Conservation (phyloP, 2,113 vertebrate genomes). For the Grallaria varia region DNA sequence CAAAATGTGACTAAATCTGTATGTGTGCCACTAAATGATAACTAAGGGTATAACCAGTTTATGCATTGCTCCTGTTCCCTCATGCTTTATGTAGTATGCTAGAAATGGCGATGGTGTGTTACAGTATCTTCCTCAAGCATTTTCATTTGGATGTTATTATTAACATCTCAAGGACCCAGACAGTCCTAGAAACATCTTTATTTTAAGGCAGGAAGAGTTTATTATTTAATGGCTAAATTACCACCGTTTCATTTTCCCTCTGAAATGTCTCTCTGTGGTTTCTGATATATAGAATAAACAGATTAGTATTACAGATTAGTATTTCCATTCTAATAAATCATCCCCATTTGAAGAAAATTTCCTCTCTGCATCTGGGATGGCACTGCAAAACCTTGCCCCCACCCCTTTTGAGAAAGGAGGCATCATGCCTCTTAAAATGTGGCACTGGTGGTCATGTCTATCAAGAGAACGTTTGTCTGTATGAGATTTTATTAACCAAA, state of each 20-base stretch:
- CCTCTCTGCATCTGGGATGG: not conserved
- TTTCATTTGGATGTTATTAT: not conserved
- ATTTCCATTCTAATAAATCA: not conserved
- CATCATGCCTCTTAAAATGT: not conserved
- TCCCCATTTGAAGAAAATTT: not conserved
- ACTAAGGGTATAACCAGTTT: not conserved
- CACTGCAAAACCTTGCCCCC: not conserved
- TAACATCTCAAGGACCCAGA: not conserved
- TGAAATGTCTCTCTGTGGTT: not conserved
- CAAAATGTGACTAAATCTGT: not conserved
- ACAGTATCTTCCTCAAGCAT: not conserved
- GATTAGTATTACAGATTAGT: not conserved
- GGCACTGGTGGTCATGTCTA: not conserved
- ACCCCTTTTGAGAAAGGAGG: not conserved
- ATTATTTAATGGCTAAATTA: not conserved
- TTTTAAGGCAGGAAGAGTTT: not conserved
- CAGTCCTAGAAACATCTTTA: not conserved
- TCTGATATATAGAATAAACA: not conserved
- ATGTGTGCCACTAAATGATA: not conserved
- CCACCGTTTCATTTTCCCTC: not conserved
- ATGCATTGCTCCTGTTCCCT: not conserved
- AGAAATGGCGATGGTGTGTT: not conserved
- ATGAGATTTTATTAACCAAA: not conserved
- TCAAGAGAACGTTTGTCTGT: rapidly evolving
- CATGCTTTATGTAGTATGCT: not conserved